Percentiles rank a stretch among this genome's conserved stretches.
Evolutionary conservation across 2,797 vertebrate genomes (phyloP).

Genomic region (Holocentrus rufus): DNA sequence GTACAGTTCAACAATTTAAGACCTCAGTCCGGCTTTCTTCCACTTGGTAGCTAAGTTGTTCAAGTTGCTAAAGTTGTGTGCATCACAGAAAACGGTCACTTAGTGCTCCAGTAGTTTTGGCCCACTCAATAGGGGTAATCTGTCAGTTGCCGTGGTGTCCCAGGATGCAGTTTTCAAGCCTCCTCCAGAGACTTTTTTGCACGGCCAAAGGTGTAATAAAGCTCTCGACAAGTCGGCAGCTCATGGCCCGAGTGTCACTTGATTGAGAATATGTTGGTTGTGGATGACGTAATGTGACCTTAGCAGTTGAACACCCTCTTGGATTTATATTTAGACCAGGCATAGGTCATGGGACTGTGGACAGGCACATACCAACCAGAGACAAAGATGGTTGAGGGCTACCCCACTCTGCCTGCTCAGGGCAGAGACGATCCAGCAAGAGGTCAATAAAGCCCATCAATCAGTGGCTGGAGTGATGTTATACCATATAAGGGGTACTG

Average conservation of each 20-base stretch:
- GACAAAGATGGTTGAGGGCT: slow-evolving; percentile 70
- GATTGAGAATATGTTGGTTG: slow-evolving; percentile 37
- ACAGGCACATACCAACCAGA: slow-evolving; percentile 63
- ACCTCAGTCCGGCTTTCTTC: neutral
- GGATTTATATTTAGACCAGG: slow-evolving; percentile 69
- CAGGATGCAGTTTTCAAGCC: slow-evolving; percentile 13
- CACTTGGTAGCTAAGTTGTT: neutral
- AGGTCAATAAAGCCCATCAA: neutral
- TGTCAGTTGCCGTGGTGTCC: neutral
- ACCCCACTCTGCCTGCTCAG: slow-evolving; percentile 14
- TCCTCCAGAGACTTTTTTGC: neutral
- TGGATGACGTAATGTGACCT: slow-evolving; percentile 73
- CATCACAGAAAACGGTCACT: neutral
- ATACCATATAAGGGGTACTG: slow-evolving; percentile 45
- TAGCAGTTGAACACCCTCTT: slow-evolving; percentile 36
- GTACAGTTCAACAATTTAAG: neutral
- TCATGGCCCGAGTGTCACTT: neutral
- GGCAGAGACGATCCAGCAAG: slow-evolving; percentile 21
- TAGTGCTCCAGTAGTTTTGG: slow-evolving; percentile 1
- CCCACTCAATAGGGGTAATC: neutral
- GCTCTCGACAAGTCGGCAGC: slow-evolving; percentile 3
- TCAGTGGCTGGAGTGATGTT: slow-evolving; percentile 35
- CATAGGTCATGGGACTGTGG: slow-evolving; percentile 60
- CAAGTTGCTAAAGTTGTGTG: neutral
- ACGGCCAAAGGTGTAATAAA: slow-evolving; percentile 44